Conservation (phyloP, 2,888 invertebrate genomes). For the Lamellibrachia satsuma region DNA sequence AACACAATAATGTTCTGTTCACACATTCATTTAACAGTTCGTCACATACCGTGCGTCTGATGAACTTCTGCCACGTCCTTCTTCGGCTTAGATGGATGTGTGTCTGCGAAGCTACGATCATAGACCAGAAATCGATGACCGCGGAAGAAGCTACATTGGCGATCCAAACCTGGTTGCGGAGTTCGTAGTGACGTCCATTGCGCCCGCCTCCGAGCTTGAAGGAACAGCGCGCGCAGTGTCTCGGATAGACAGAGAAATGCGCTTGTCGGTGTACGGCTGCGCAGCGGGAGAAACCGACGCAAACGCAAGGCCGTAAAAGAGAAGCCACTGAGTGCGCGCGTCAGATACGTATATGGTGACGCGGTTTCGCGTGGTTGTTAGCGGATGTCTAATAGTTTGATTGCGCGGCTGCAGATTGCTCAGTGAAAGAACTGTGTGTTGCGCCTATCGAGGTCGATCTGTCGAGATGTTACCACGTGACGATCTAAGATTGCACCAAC, state of each 20-base stretch:
- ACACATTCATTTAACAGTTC: neutral
- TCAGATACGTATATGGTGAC: constrained; percentile 1
- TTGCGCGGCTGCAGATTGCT: neutral
- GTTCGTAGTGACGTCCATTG: neutral
- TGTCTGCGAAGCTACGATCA: neutral
- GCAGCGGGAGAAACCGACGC: neutral
- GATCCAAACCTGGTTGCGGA: neutral
- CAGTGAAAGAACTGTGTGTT: neutral
- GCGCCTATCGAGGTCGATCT: neutral
- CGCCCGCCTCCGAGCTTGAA: constrained; percentile 3
- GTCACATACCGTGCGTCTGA: neutral
- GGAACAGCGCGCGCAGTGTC: constrained; percentile 3
- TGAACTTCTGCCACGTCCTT: neutral
- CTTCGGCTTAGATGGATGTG: neutral
- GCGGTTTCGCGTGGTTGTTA: constrained; percentile 7
- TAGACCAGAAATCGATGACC: neutral
- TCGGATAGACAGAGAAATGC: neutral
- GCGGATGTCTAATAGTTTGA: neutral
- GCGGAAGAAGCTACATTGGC: neutral
- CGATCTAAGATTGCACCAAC: neutral
- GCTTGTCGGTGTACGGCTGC: neutral
- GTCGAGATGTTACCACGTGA: neutral
- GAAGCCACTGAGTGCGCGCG: neutral
- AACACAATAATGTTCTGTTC: neutral
- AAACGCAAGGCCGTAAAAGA: constrained; percentile 3